phyloP scores from a whole-genome alignment of 2,113 vertebrate genomes.

The Centrocercus urophasianus region DNA sequence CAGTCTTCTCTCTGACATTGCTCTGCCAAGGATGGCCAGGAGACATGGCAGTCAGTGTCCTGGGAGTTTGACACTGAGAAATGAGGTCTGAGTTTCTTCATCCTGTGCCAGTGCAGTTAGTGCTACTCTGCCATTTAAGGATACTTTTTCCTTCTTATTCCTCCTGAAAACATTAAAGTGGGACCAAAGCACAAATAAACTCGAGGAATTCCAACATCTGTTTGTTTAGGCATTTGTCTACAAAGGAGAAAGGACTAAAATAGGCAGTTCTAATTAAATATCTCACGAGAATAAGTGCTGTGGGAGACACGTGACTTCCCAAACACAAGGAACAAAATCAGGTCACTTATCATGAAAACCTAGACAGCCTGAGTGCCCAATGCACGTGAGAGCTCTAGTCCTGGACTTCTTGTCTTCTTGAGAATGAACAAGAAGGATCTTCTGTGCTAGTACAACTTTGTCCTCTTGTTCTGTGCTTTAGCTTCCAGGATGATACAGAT shows the following conservation, averaged over 20 bases:
- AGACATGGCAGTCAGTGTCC: background rate
- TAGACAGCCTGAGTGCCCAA: accelerated
- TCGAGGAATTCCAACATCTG: background rate
- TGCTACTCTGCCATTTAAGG: background rate
- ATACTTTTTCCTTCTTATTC: background rate
- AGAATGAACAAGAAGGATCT: background rate
- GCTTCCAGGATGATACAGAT: background rate
- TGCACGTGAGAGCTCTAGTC: background rate
- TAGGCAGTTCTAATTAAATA: background rate
- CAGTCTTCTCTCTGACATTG: background rate
- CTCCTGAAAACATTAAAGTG: background rate
- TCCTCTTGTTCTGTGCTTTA: background rate
- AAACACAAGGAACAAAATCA: background rate
- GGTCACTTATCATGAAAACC: background rate
- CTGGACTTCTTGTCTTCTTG: background rate
- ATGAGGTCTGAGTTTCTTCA: background rate
- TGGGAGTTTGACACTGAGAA: background rate
- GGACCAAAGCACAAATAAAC: background rate
- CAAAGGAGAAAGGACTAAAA: background rate
- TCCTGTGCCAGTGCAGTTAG: background rate
- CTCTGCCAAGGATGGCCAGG: background rate
- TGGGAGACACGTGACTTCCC: background rate
- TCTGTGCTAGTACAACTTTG: background rate
- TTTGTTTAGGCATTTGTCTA: background rate
- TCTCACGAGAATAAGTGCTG: background rate